These are phyloP conservation scores for Trachelipus rathkii DNA, from an alignment of 1,140 invertebrate species.

Conservation along the genomic window DNA sequence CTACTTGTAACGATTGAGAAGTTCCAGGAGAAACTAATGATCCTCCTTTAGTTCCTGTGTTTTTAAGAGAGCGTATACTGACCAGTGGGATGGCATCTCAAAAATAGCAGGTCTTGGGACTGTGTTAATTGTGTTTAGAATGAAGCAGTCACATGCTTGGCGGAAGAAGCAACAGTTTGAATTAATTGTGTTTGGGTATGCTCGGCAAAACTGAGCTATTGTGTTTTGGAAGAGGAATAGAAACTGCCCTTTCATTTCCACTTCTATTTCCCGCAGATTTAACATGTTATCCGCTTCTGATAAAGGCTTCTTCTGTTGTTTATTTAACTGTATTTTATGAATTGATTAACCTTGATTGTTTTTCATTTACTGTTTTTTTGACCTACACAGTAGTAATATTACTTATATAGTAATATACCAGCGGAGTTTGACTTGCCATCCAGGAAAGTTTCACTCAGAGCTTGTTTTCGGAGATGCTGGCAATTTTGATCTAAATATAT, in stretches of 20 bases:
- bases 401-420: constrained; percentile 36
- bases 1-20: constrained; percentile 32
- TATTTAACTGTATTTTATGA: constrained; percentile 34
- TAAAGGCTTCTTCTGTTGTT: constrained; percentile 31
- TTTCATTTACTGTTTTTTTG: constrained; percentile 39
- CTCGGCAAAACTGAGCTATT: background rate
- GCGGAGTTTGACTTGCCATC: background rate
- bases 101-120: constrained; percentile 39
- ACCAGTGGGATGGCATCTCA: constrained; percentile 31
- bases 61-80: constrained; percentile 35
- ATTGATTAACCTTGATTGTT: constrained; percentile 38
- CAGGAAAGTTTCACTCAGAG: background rate
- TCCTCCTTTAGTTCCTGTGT: constrained; percentile 34
- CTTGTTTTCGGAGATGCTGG: constrained; percentile 35
- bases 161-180: constrained; percentile 25
- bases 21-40: constrained; percentile 31
- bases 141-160: constrained; percentile 24
- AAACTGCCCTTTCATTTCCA: constrained; percentile 20
- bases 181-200: constrained; percentile 14
- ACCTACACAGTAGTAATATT: constrained; percentile 29
- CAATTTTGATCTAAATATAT: constrained; percentile 34
- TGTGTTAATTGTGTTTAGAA: constrained; percentile 21
- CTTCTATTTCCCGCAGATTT: constrained; percentile 32
- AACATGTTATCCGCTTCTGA: constrained; percentile 30
- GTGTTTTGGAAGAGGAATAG: background rate